Base-by-base conservation (phyloP, 2,888 invertebrate species). In the Pollenia labialis region DNA sequence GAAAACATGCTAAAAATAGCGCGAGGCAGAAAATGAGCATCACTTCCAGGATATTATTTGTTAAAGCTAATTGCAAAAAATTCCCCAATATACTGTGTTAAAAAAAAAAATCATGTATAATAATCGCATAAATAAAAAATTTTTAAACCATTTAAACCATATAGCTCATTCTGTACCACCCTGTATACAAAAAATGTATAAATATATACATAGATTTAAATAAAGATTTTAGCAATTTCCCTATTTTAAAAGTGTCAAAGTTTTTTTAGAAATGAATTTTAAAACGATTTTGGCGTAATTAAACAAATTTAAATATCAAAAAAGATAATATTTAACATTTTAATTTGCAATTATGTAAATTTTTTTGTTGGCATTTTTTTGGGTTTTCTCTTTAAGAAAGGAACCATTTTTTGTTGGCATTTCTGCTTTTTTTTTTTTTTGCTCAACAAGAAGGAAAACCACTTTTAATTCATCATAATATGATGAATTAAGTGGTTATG, bases 261-360 rank as follows among this genome's bases (percentile, higher is more conserved):
- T 60, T 40, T 60, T 74, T 40, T 52, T 54, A 58, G 46, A 58
- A 46, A 58, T 58, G 23, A 58, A 54, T 69, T 11, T n/a, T 46
- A n/a, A 60, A 32, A 32, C 2, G n/a, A 32, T 48, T 76, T 76
- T 76, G 76, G 52, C 62, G 10, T 54, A 66, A 54, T 66, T 54
- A 66, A 52, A 2, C 11, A 56, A 66, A 16, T 64, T 46, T 56
- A 46, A 56, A 77, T 54, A 52, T 62, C 42, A n/a, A 52, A 52
- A 64, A 64, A 44, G n/a, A 23, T 44, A 56, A 66, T 48, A 74
- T 56, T 56, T 54, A 58, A 58, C 11, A 66, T 46, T 77, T 54
- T 46, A 7, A 54, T 42, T 54, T 64, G 60, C n/a, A 75, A 75
- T 40, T 62, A 18, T 62, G 16, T 40, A 40, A 40, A 46, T 12